Conservation (phyloP, 2,888 invertebrate genomes). For the Colletes collaris region DNA sequence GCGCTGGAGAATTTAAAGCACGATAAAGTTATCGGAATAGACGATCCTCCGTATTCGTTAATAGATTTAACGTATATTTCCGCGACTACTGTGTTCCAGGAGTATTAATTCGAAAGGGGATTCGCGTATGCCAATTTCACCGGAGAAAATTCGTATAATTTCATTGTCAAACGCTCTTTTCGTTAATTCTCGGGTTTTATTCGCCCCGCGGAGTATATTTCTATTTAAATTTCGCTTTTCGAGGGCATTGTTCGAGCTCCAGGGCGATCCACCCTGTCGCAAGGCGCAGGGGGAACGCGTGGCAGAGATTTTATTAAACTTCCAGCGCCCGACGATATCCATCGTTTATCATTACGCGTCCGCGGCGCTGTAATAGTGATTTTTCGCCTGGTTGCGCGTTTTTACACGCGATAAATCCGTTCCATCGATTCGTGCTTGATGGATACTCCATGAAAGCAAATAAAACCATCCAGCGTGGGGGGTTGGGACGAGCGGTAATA, state of each 20-base stretch:
- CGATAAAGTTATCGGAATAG: neutral
- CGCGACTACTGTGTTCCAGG: neutral
- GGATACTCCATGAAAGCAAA: slow-evolving; percentile 25
- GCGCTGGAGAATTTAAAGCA: neutral
- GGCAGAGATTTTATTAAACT: slow-evolving; percentile 25
- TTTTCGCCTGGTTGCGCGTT: slow-evolving; percentile 30
- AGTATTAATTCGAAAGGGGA: too few relatives aligned
- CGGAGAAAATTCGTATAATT: slow-evolving; percentile 6
- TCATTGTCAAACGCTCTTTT: slow-evolving; percentile 14
- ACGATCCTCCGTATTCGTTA: neutral
- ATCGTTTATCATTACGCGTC: slow-evolving; percentile 36
- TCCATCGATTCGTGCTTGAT: slow-evolving; percentile 33
- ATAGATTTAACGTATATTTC: neutral
- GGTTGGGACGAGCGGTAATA: neutral
- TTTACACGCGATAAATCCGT: slow-evolving; percentile 24
- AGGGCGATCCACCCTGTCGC: slow-evolving; percentile 9
- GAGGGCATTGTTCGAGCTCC: neutral
- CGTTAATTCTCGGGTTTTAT: slow-evolving; percentile 2
- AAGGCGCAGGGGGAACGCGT: neutral
- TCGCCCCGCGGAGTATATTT: neutral
- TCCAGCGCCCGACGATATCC: neutral
- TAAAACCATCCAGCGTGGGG: slow-evolving; percentile 5
- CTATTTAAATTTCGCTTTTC: neutral
- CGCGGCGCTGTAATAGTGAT: slow-evolving; percentile 16
- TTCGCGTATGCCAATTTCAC: neutral